Evolutionary conservation across 1,140 invertebrate genomes (phyloP).

Genomic region (Drosophila serrata): DNA sequence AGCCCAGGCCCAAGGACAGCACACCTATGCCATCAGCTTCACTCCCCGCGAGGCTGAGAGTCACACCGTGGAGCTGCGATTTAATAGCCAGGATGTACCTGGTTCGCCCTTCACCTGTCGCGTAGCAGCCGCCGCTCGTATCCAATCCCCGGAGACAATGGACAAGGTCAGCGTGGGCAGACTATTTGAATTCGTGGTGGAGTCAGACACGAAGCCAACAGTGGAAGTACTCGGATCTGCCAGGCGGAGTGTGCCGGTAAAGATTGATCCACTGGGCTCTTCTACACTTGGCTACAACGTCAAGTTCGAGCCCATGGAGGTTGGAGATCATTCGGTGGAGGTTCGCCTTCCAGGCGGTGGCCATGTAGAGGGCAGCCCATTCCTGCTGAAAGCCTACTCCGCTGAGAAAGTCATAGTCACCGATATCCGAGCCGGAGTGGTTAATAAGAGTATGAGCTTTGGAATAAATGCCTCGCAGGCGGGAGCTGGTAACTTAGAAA

Average conservation of each 20-base stretch:
- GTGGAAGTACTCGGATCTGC: conserved; percentile 93
- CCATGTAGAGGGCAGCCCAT: conserved; percentile 97
- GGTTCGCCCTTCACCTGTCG: conserved; percentile 93
- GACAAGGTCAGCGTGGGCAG: conserved; percentile 97
- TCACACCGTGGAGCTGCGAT: conserved; percentile 97
- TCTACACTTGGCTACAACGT: conserved; percentile 87
- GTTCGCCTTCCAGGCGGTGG: conserved; percentile 90
- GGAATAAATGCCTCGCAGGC: conserved; percentile 93
- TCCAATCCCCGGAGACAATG: conserved; percentile 91
- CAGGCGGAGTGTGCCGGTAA: conserved; percentile 89
- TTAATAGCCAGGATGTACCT: conserved; percentile 98
- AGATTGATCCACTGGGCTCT: conserved; percentile 86
- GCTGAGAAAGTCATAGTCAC: conserved; percentile 93
- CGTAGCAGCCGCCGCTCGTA: conserved; percentile 90
- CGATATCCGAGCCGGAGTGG: conserved; percentile 94
- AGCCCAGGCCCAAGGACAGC: conserved; percentile 96
- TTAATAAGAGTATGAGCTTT: conserved; percentile 97
- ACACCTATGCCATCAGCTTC: conserved; percentile 98
- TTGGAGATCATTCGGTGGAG: conserved; percentile 97
- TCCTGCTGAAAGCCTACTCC: conserved; percentile 98
- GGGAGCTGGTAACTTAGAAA: conserved; percentile 98
- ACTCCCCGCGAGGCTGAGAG: conserved; percentile 95
- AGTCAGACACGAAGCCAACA: conserved; percentile 90
- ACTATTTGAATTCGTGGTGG: conserved; percentile 93
- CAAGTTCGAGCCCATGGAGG: conserved; percentile 94